phyloP scores from a whole-genome alignment of 2,113 vertebrate genomes.

The Benitochromis conjunctus region DNA sequence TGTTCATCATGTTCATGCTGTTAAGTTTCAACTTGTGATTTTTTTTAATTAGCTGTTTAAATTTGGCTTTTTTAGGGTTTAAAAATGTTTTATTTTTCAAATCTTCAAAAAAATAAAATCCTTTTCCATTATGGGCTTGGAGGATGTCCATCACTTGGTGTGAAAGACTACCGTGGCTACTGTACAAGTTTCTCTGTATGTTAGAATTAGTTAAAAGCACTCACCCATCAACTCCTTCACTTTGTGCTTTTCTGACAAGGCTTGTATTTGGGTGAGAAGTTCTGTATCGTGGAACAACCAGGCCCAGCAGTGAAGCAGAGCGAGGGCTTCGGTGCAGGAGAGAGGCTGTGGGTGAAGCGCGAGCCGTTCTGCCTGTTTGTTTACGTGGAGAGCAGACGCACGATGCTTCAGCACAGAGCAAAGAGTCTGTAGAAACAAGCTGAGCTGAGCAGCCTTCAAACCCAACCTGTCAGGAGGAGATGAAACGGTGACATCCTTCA shows the following conservation, averaged over 20 bases:
- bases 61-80: not conserved
- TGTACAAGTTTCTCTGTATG: not conserved
- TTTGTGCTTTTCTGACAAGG: slow-evolving; percentile 69
- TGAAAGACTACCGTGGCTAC: not conserved
- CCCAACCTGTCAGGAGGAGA: slow-evolving; percentile 63
- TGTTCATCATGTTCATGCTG: not conserved
- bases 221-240: slow-evolving; percentile 81
- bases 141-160: not conserved
- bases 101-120: not conserved
- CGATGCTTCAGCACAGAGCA: slow-evolving; percentile 80
- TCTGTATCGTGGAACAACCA: slow-evolving; percentile 53
- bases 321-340: slow-evolving; percentile 73
- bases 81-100: not conserved
- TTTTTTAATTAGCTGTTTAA: not conserved
- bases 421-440: slow-evolving; percentile 71
- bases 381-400: slow-evolving; percentile 47
- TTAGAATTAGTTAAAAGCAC: slow-evolving; percentile 34
- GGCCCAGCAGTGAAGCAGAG: slow-evolving; percentile 84
- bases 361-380: slow-evolving; percentile 65
- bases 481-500: slow-evolving; percentile 1
- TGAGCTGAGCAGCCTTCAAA: slow-evolving; percentile 67
- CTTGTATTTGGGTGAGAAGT: slow-evolving; percentile 73
- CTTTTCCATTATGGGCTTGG: not conserved
- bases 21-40: not conserved
- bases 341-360: slow-evolving; percentile 67